Conservation (phyloP, 2,888 invertebrate genomes). For the Mantis religiosa region DNA sequence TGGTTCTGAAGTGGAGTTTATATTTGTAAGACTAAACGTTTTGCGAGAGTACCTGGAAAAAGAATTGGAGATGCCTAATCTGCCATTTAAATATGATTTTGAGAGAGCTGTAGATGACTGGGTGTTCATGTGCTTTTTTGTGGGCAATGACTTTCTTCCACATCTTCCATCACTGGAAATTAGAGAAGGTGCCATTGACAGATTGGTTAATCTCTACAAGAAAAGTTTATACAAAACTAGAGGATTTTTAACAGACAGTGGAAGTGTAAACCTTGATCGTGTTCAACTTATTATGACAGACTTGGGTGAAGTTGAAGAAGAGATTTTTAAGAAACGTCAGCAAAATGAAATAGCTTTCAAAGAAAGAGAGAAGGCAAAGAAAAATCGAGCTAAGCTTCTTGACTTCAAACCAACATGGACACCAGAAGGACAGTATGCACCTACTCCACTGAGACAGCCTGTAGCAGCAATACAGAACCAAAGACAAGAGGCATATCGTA, state of each 20-base stretch:
- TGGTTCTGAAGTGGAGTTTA: constrained; percentile 77
- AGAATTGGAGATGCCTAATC: constrained; percentile 84
- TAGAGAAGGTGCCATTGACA: constrained; percentile 92
- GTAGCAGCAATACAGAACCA: constrained; percentile 59
- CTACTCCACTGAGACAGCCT: constrained; percentile 50
- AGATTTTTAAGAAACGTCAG: too few species aligned
- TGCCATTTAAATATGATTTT: constrained; percentile 92
- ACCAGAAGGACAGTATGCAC: constrained; percentile 52
- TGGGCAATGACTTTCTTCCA: constrained; percentile 97
- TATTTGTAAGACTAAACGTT: constrained; percentile 89
- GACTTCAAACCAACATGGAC: constrained; percentile 60
- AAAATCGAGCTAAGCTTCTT: constrained; percentile 45
- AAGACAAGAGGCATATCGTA: constrained; percentile 70
- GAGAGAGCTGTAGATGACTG: constrained; percentile 96
- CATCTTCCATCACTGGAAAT: constrained; percentile 98
- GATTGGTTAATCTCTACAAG: constrained; percentile 90
- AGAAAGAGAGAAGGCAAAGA: constrained; percentile 70
- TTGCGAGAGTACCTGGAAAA: constrained; percentile 88
- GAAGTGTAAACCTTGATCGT: too few species aligned
- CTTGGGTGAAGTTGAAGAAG: too few species aligned
- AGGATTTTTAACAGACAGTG: constrained; percentile 14
- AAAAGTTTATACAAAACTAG: constrained; percentile 90
- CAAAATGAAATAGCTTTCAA: constrained; percentile 77
- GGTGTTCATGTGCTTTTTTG: constrained; percentile 99
- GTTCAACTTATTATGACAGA: too few species aligned